Evolutionary conservation across 2,797 vertebrate genomes (phyloP).

Genomic region (Gymnothorax javanicus): DNA sequence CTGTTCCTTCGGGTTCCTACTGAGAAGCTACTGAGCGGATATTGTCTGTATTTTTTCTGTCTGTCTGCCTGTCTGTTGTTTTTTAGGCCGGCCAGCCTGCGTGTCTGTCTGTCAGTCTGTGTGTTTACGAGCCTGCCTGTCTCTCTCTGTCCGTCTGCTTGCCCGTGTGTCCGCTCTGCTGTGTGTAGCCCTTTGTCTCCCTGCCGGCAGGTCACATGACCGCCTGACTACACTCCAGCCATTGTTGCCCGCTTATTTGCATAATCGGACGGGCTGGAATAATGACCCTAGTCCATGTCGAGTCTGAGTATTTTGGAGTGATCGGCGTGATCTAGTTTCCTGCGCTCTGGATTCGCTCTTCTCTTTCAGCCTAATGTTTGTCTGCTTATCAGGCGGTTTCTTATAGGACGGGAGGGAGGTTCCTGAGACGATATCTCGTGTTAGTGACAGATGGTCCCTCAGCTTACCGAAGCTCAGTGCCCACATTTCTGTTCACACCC

Average conservation of each 20-base stretch:
- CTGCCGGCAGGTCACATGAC: not conserved
- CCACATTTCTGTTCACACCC: not conserved
- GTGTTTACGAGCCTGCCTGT: too few relatives aligned
- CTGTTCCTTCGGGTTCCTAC: not conserved
- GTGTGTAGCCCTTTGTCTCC: not conserved
- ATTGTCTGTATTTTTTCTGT: not conserved
- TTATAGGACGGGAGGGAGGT: too few relatives aligned
- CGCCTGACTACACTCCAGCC: not conserved
- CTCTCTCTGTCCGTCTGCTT: not conserved
- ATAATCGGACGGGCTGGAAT: not conserved
- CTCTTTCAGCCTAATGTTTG: not conserved
- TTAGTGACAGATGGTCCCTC: not conserved
- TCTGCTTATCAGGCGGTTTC: not conserved
- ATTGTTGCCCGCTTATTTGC: not conserved
- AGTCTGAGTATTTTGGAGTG: not conserved
- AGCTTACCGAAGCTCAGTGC: not conserved
- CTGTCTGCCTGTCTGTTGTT: not conserved
- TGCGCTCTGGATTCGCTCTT: not conserved
- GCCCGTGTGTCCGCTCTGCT: not conserved
- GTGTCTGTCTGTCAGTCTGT: too few relatives aligned
- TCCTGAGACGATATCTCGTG: not conserved
- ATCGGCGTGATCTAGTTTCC: not conserved
- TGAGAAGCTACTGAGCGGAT: not conserved
- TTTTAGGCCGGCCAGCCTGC: too few relatives aligned
- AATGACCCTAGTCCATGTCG: not conserved